Percentiles rank a stretch among this genome's conserved stretches.
phyloP scores from a whole-genome alignment of 2,888 invertebrate genomes.

The Drosophila limbata region DNA sequence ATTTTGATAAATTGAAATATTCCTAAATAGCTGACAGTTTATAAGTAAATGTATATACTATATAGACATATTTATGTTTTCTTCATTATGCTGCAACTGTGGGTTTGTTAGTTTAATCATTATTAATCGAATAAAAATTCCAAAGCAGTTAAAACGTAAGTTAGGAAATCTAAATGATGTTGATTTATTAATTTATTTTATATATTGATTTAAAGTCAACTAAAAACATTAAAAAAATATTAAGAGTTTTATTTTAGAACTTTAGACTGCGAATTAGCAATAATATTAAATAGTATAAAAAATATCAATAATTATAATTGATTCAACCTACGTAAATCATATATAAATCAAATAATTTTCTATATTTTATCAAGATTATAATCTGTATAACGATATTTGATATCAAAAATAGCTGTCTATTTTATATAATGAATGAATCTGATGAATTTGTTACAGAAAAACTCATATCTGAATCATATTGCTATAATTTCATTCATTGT shows the following conservation, averaged over 20 bases:
- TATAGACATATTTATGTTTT: conserved; percentile 12
- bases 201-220: background rate
- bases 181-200: background rate
- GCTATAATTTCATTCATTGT: background rate
- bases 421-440: too few relatives aligned
- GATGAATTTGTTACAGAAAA: background rate
- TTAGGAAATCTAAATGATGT: background rate
- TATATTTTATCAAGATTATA: too few relatives aligned
- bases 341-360: too few relatives aligned
- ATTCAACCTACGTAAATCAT: too few relatives aligned
- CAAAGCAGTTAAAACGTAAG: background rate
- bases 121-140: conserved; percentile 8
- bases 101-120: background rate
- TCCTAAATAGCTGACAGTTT: conserved; percentile 12
- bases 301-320: too few relatives aligned
- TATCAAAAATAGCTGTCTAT: too few relatives aligned
- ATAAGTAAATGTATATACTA: background rate
- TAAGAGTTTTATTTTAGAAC: too few relatives aligned
- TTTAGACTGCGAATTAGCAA: too few relatives aligned
- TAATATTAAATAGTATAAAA: too few relatives aligned
- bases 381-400: too few relatives aligned
- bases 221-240: too few relatives aligned
- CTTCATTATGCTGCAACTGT: conserved; percentile 3
- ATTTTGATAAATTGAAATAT: conserved; percentile 35
- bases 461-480: background rate